These are phyloP conservation scores for Pluvianellus socialis DNA, from an alignment of 2,113 vertebrate species.

Conservation along the genomic window DNA sequence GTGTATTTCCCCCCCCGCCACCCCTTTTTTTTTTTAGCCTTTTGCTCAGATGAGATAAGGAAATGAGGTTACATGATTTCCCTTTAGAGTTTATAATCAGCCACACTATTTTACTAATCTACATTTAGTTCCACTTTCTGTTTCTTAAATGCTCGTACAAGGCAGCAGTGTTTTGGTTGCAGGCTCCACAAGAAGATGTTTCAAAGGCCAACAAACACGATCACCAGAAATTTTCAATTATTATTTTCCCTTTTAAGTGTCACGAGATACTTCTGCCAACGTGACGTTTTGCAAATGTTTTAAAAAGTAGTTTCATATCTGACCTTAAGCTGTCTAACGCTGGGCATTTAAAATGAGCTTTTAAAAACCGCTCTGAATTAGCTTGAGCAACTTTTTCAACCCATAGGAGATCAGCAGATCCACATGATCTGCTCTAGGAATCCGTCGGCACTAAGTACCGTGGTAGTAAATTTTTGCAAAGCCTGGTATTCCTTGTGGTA, in stretches of 20 bases:
- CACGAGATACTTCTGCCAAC: not conserved
- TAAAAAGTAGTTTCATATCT: not conserved
- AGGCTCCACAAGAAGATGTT: not conserved
- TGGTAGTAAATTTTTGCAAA: not conserved
- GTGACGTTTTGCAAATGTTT: not conserved
- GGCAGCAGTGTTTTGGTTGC: not conserved
- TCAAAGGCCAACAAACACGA: not conserved
- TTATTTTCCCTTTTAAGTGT: not conserved
- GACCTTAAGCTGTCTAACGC: not conserved
- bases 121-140: slow-evolving; percentile 17
- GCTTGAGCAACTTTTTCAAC: not conserved
- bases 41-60: not conserved
- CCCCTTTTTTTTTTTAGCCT: not conserved
- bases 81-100: slow-evolving; percentile 6
- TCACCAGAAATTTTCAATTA: not conserved
- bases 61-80: slow-evolving; percentile 27
- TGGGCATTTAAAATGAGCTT: not conserved
- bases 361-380: not conserved
- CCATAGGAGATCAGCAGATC: not conserved
- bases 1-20: not conserved
- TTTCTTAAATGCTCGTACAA: not conserved
- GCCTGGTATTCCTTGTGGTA: not conserved
- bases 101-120: slow-evolving; percentile 1
- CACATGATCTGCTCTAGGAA: not conserved
- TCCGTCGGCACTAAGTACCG: not conserved